Evolutionary conservation across 2,113 vertebrate species (phyloP), one percentile per base, ranked within the genome.

Genomic region (Gila orcuttii): DNA sequence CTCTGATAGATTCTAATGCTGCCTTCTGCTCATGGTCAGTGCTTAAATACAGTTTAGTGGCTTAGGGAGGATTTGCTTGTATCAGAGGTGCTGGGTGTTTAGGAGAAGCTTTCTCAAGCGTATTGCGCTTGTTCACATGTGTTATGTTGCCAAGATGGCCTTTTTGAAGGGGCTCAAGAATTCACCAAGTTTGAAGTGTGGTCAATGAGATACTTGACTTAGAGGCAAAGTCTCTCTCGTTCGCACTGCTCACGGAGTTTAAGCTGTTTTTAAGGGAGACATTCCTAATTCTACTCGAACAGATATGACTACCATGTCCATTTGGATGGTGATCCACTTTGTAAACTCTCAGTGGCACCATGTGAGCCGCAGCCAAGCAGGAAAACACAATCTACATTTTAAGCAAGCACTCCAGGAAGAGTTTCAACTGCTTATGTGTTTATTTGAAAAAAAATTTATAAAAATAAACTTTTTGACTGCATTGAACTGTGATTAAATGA

Each of bases 1-100:
- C 92, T 90, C 89, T 93, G 94, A 93, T 93, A 94, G 93, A 90
- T 95, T 93, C 94, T 94, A 94, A 94, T 93, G 93, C 94, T 90
- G 93, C 91, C 91, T 92, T 93, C 90, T 93, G 88, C 85, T 62
- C 28, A 89, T 93, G 93, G 93, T 95, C 94, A 94, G 90, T 94
- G 91, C 92, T 92, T 93, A 94, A 94, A 94, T 91, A 93, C 92
- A 93, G 93, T 93, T 93, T 93, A 93, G 92, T 95, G 93, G 94
- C 94, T 95, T 94, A 94, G 91, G 28, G 90, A 93, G 94, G 94
- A 95, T 95, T 95, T 95, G 94, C 94, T 94, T 93, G 93, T 94
- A 93, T 92, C 93, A 91, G 92, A 94, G 93, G 92, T 93, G 90
- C 89, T 83, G 80, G 78, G 86, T 83, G 74, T 84, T 87, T 66